These are phyloP conservation scores for Apis dorsata DNA, from an alignment of 1,140 invertebrate genomes.

Conservation along the genomic window DNA sequence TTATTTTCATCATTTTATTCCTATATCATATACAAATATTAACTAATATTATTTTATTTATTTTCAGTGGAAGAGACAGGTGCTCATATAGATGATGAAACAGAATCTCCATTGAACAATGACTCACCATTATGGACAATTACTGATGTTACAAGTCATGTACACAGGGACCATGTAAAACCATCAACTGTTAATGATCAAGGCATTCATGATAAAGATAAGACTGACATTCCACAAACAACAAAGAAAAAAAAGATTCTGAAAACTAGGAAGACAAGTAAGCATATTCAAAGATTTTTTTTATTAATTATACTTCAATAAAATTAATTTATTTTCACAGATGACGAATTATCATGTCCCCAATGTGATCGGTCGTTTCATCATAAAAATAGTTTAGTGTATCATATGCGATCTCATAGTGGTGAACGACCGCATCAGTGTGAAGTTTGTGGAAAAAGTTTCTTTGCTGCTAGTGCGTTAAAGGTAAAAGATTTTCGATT, in stretches of 20 bases:
- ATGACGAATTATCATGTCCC: slow-evolving; percentile 82
- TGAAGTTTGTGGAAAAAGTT: slow-evolving; percentile 89
- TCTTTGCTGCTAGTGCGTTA: slow-evolving; percentile 89
- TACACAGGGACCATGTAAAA: slow-evolving; percentile 72
- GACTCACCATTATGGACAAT: slow-evolving; percentile 73
- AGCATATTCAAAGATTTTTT: background rate
- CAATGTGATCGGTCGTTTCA: slow-evolving; percentile 88
- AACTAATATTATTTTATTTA: background rate
- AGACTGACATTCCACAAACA: slow-evolving; percentile 73
- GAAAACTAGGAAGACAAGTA: slow-evolving; percentile 70
- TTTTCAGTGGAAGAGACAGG: slow-evolving; percentile 77
- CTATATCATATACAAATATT: background rate
- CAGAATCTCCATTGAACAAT: slow-evolving; percentile 71
- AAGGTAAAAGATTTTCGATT: slow-evolving; percentile 80
- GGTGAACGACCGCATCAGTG: slow-evolving; percentile 90
- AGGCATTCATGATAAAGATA: slow-evolving; percentile 71
- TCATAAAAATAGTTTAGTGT: slow-evolving; percentile 90
- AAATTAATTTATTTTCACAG: slow-evolving; percentile 42
- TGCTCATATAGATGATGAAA: slow-evolving; percentile 77
- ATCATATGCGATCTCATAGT: slow-evolving; percentile 90
- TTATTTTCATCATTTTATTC: no score
- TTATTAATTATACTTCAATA: background rate
- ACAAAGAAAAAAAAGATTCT: slow-evolving; percentile 74
- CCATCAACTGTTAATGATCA: slow-evolving; percentile 68
- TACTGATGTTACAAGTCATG: slow-evolving; percentile 72